Percentiles rank a stretch among this genome's conserved stretches.
These are phyloP conservation scores for Ormyrus pomaceus DNA, from an alignment of 2,888 invertebrate genomes.

Conservation along the genomic window DNA sequence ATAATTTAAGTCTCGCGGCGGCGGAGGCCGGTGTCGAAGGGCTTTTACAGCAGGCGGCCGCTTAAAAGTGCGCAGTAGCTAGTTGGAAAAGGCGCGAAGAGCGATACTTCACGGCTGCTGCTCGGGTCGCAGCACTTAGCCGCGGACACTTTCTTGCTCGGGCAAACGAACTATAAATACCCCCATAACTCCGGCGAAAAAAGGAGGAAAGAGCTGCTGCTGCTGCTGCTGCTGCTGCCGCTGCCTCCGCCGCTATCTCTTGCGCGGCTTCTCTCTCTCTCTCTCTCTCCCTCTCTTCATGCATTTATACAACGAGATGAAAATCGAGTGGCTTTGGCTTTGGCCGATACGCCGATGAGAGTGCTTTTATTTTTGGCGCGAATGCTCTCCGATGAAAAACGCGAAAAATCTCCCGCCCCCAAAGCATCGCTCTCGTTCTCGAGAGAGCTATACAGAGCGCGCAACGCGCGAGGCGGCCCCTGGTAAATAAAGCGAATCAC, in stretches of 20 bases:
- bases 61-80: conserved; percentile 15
- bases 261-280: too few species aligned
- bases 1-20: conserved; percentile 35
- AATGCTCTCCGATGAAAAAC: conserved; percentile 9
- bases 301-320: too few species aligned
- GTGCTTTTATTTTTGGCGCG: conserved; percentile 42
- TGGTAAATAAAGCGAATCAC: conserved; percentile 28
- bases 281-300: too few species aligned
- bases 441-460: background rate
- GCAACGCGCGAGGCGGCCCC: background rate
- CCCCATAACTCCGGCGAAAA: conserved; percentile 9
- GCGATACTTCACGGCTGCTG: background rate
- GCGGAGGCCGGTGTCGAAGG: conserved; percentile 23
- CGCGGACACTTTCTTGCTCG: conserved; percentile 41
- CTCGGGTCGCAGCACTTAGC: background rate
- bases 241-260: too few species aligned
- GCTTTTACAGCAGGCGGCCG: conserved; percentile 17
- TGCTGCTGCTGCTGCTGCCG: background rate
- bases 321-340: too few species aligned
- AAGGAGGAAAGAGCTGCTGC: background rate
- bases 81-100: conserved; percentile 13
- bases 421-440: background rate
- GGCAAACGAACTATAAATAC: conserved; percentile 42
- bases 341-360: background rate
- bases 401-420: conserved; percentile 8